Percentiles rank a stretch among this genome's conserved stretches.
phyloP scores from a whole-genome alignment of 30 jellyfish, hydroid and myxozoan species.

The Aurelia coerulea region DNA sequence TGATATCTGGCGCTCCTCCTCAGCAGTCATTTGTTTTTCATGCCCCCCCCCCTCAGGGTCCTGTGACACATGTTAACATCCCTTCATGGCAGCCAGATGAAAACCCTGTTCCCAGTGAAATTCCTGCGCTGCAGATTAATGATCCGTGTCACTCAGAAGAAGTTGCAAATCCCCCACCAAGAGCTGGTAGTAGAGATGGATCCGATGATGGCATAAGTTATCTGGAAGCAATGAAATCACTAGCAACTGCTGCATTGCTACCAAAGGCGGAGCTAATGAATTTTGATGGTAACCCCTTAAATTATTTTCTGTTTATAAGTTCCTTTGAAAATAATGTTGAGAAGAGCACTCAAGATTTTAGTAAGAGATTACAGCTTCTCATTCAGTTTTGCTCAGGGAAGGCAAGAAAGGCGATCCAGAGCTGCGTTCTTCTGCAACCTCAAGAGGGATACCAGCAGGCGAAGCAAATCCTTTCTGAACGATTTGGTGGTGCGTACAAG shows the following conservation, averaged over 20 bases:
- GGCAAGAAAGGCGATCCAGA: constrained; percentile 25
- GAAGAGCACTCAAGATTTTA: constrained; percentile 18
- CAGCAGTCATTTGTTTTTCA: not conserved
- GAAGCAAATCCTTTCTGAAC: constrained; percentile 2
- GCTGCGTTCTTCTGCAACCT: constrained; percentile 10
- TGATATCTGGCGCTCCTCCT: too few relatives aligned
- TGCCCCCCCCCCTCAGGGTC: not conserved
- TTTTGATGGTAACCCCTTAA: too few relatives aligned
- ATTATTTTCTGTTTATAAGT: too few relatives aligned
- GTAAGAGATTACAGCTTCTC: constrained; percentile 30
- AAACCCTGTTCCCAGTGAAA: not conserved
- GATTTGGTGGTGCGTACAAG: constrained; percentile 44
- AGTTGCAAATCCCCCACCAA: too few relatives aligned
- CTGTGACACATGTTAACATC: not conserved
- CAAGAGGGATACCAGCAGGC: constrained; percentile 6
- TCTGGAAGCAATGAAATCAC: not conserved
- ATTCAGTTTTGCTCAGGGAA: constrained; percentile 10
- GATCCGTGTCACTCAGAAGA: too few relatives aligned
- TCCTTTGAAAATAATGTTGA: not conserved
- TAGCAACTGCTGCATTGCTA: not conserved
- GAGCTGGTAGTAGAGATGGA: too few relatives aligned
- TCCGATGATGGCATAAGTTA: constrained; percentile 4
- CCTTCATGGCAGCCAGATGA: constrained; percentile 1
- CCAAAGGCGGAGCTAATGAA: too few relatives aligned
- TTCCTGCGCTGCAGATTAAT: too few relatives aligned